These are phyloP conservation scores for Panopea generosa DNA, from an alignment of 2,888 invertebrate genomes.

Conservation along the genomic window DNA sequence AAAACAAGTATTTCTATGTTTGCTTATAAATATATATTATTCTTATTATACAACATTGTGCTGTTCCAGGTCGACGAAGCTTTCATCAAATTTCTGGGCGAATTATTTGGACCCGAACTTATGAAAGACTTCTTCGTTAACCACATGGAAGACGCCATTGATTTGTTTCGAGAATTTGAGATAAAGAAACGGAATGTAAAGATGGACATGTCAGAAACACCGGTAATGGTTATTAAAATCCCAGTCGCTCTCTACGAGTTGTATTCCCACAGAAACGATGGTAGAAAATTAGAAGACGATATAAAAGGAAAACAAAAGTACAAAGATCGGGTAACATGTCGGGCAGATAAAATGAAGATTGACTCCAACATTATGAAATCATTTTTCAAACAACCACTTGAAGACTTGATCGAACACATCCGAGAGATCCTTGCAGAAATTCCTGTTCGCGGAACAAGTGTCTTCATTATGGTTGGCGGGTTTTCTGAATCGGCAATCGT, in stretches of 20 bases:
- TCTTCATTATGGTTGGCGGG: too few species aligned
- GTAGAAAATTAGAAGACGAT: slow-evolving; percentile 9
- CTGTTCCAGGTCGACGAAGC: slow-evolving; percentile 44
- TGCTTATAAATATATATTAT: not conserved
- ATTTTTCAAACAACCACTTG: slow-evolving; percentile 45
- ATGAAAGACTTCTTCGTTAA: slow-evolving; percentile 36
- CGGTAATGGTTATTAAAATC: slow-evolving; percentile 37
- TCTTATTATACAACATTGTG: not conserved
- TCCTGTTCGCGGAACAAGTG: too few species aligned
- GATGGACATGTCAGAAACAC: slow-evolving; percentile 41
- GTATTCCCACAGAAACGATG: slow-evolving; percentile 23
- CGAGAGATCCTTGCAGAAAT: slow-evolving; percentile 46
- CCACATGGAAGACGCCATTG: slow-evolving; percentile 51
- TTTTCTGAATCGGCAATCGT: too few species aligned
- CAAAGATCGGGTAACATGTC: slow-evolving; percentile 34
- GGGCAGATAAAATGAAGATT: slow-evolving; percentile 50
- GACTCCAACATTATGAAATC: slow-evolving; percentile 43
- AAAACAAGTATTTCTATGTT: not conserved
- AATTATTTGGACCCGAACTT: slow-evolving; percentile 43
- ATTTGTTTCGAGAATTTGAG: too few species aligned
- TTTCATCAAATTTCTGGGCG: slow-evolving; percentile 40
- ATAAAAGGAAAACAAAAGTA: slow-evolving; percentile 28
- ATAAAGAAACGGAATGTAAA: too few species aligned
- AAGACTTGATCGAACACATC: slow-evolving; percentile 49
- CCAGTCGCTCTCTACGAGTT: slow-evolving; percentile 41